A percentile compares a stretch with the other conserved stretches of the same genome.
Evolutionary conservation across 1,140 invertebrate genomes (phyloP).

Genomic region (Drosophila suzukii): DNA sequence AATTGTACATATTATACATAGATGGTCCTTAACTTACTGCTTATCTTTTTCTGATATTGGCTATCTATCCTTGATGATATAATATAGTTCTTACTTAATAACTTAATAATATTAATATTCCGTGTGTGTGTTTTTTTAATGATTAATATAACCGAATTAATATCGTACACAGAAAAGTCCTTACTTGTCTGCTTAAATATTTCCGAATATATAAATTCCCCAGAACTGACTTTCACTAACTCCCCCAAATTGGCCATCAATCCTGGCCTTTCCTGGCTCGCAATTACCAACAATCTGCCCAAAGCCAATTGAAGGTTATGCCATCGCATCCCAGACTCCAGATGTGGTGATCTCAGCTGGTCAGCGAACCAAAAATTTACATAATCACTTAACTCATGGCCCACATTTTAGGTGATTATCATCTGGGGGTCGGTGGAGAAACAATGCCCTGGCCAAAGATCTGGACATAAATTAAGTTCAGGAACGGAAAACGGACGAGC

Average conservation of each 20-base stretch:
- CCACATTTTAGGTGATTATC: constrained; percentile 81
- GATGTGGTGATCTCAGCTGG: constrained; percentile 13
- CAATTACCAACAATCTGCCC: constrained; percentile 16
- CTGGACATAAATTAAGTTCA: constrained; percentile 73
- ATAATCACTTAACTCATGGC: constrained; percentile 81
- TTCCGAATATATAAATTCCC: not conserved
- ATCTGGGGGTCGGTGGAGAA: constrained; percentile 26
- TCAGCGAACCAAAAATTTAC: constrained; percentile 55
- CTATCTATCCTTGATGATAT: too few relatives aligned
- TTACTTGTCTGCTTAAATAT: too few relatives aligned
- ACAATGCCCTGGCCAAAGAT: constrained; percentile 31
- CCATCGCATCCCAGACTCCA: constrained; percentile 21
- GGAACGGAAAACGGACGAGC: constrained; percentile 59
- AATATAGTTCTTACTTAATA: too few relatives aligned
- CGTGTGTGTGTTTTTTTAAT: too few relatives aligned
- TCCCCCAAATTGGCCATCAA: constrained; percentile 32
- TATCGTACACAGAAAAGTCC: too few relatives aligned
- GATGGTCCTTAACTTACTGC: too few relatives aligned
- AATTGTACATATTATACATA: too few relatives aligned
- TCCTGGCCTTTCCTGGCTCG: constrained; percentile 19
- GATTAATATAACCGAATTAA: too few relatives aligned
- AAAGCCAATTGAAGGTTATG: constrained; percentile 56
- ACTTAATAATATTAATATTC: too few relatives aligned
- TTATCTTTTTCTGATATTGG: too few relatives aligned
- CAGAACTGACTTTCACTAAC: constrained; percentile 26